These are phyloP conservation scores for Blennius ocellaris DNA, from an alignment of 2,113 vertebrate species.

Conservation along the genomic window DNA sequence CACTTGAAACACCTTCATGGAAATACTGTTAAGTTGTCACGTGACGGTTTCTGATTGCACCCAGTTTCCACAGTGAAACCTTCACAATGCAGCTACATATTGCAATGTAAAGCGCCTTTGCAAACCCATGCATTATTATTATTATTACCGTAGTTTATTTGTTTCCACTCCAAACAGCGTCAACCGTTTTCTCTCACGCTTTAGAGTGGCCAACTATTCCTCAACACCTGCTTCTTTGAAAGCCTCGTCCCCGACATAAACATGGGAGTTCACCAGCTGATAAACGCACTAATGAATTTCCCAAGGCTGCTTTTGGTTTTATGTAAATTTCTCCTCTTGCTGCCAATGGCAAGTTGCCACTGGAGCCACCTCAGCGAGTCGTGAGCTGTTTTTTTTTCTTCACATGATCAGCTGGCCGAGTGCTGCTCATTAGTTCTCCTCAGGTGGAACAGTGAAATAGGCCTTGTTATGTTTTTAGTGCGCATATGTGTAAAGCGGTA, in stretches of 20 bases:
- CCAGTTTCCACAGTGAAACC: neutral
- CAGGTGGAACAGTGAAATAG: conserved; percentile 50
- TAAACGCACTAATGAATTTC: conserved; percentile 1
- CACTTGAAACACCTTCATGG: no score
- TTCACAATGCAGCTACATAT: neutral
- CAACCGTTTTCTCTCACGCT: neutral
- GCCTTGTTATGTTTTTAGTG: conserved; percentile 50
- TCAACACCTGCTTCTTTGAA: conserved; percentile 4
- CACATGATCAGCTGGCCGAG: conserved; percentile 55
- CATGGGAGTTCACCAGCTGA: neutral
- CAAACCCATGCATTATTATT: no score
- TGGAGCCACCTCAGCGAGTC: conserved; percentile 17
- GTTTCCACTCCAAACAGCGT: neutral
- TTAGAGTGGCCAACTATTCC: neutral
- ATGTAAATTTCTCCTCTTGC: conserved; percentile 22
- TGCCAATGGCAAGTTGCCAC: conserved; percentile 22
- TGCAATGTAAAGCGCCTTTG: no score
- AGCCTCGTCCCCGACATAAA: neutral
- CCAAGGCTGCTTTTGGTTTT: neutral
- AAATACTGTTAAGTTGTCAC: no score
- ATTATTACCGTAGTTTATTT: no score
- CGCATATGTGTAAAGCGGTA: conserved; percentile 44
- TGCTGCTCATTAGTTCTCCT: conserved; percentile 66
- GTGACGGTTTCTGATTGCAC: neutral
- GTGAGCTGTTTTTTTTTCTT: conserved; percentile 40